Conservation (phyloP, 2,888 invertebrate species). For the Drosophila neonasuta region DNA sequence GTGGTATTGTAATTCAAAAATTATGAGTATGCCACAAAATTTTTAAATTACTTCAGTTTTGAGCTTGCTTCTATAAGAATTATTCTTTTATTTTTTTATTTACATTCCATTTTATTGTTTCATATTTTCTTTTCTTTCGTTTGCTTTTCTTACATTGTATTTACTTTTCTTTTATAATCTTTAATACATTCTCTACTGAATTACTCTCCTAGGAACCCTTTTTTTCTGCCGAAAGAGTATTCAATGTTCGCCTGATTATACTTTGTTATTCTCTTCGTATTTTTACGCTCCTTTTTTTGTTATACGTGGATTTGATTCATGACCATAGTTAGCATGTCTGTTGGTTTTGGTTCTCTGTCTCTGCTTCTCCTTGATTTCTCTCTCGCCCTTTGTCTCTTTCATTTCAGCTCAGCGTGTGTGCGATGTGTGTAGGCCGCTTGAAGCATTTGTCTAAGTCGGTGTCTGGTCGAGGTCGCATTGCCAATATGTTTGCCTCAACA, state of each 20-base stretch:
- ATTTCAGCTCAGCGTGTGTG: background rate
- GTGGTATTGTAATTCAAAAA: too few relatives aligned
- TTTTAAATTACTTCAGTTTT: too few relatives aligned
- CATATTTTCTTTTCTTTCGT: too few relatives aligned
- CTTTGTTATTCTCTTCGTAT: background rate
- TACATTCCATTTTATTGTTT: too few relatives aligned
- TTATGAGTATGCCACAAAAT: too few relatives aligned
- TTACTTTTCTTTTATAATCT: too few relatives aligned
- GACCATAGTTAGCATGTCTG: slow-evolving; percentile 63
- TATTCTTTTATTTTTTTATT: too few relatives aligned
- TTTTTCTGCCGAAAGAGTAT: background rate
- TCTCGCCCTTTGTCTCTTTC: background rate
- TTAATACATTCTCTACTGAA: too few relatives aligned
- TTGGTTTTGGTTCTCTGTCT: slow-evolving; percentile 8
- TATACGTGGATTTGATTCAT: slow-evolving; percentile 57
- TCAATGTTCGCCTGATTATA: background rate
- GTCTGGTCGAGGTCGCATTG: slow-evolving; percentile 32
- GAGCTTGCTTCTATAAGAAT: too few relatives aligned
- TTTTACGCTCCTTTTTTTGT: slow-evolving; percentile 11
- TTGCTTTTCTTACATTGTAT: too few relatives aligned
- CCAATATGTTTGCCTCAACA: slow-evolving; percentile 60
- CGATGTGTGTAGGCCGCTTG: slow-evolving; percentile 3
- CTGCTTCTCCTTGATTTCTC: background rate
- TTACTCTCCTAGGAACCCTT: background rate
- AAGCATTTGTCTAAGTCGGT: slow-evolving; percentile 31